Percentiles rank a stretch among this genome's conserved stretches.
Evolutionary conservation across 37 sponge, comb jelly and placozoan species (phyloP).

Genomic region (Cliona cf. orientalis): DNA sequence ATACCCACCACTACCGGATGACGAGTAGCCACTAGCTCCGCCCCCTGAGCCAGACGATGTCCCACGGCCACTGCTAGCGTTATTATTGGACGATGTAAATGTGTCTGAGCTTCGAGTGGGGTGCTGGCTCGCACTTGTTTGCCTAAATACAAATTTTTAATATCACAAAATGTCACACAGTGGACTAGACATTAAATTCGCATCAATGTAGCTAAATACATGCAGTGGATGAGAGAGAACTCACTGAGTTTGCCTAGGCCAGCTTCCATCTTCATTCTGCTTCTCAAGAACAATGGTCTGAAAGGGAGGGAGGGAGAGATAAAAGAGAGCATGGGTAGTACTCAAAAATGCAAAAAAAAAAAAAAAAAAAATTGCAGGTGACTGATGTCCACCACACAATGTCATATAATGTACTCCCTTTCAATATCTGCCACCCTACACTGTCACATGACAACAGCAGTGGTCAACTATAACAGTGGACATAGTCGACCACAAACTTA

Average conservation of each 20-base stretch:
- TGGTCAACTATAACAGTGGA: too few species aligned
- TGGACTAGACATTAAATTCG: too few species aligned
- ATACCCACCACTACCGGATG: background rate
- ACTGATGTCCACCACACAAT: background rate
- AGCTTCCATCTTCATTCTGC: conserved; percentile 75
- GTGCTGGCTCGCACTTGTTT: conserved; percentile 16
- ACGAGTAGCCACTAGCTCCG: conserved; percentile 7
- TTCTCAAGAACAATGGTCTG: conserved; percentile 74
- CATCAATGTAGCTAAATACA: too few species aligned
- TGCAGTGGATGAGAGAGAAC: background rate
- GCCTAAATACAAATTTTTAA: too few species aligned
- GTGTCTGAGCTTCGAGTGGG: conserved; percentile 11
- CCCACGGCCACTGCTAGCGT: background rate
- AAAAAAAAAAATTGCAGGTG: background rate
- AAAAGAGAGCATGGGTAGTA: background rate
- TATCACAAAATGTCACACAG: too few species aligned
- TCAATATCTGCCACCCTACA: background rate
- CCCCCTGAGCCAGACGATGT: background rate
- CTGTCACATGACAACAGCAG: background rate
- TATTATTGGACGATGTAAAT: background rate
- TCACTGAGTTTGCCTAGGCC: conserved; percentile 62
- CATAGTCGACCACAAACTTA: too few species aligned
- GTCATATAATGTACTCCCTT: background rate
- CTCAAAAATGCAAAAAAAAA: background rate
- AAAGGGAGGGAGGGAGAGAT: background rate